Evolutionary conservation across 1,140 invertebrate species (phyloP).

Genomic region (Bombus breviceps): DNA sequence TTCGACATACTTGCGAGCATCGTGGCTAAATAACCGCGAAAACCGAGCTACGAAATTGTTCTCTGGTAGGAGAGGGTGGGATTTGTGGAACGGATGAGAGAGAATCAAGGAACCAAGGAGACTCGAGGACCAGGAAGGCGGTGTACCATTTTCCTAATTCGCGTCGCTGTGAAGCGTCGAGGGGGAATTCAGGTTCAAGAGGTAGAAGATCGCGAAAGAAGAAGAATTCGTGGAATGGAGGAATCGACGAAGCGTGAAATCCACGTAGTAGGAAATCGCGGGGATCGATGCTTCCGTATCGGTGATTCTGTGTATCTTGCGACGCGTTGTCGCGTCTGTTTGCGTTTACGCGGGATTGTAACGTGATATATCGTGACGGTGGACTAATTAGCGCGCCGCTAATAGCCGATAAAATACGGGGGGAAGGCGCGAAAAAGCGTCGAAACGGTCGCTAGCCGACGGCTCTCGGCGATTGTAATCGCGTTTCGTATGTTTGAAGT

Average conservation of each 20-base stretch:
- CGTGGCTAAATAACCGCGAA: neutral
- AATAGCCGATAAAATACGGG: constrained; percentile 38
- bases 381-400: constrained; percentile 50
- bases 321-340: constrained; percentile 23
- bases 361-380: constrained; percentile 50
- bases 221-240: neutral
- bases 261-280: neutral
- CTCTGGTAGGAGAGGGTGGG: neutral
- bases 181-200: neutral
- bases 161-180: neutral
- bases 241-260: neutral
- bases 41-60: neutral
- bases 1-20: neutral
- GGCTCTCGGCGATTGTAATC: constrained; percentile 44
- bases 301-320: neutral
- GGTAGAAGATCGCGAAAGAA: neutral
- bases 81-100: too few species aligned
- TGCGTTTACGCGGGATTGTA: constrained; percentile 38
- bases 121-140: too few species aligned
- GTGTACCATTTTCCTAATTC: neutral
- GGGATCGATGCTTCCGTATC: constrained; percentile 1
- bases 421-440: constrained; percentile 41
- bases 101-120: too few species aligned
- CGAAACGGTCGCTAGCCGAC: constrained; percentile 19
- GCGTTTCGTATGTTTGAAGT: constrained; percentile 47